Base-by-base conservation (phyloP, 2,113 vertebrate genomes). In the Petromus typicus region DNA sequence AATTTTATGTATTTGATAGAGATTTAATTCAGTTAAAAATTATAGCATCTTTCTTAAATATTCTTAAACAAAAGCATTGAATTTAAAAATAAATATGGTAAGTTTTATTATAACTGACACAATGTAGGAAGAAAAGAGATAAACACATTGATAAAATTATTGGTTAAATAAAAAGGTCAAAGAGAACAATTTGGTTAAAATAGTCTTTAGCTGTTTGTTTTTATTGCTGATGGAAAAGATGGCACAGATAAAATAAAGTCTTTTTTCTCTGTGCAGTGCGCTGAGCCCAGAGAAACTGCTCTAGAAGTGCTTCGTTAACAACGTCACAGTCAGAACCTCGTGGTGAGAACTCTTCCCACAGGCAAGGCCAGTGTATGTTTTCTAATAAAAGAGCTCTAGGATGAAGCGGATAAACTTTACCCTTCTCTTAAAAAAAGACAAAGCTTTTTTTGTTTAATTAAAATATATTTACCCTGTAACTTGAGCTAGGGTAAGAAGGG, bases 391-490 rank as follows among this genome's bases (percentile, higher is more conserved):
- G 86, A 87, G 78, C 59, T 13, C 22, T 27, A 40, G 43, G n/a
- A 56, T 69, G 56, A 90, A 61, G 6, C 45, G 32, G 11, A 71
- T 34, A 71, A 51, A 83, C 51, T 37, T n/a, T 56, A 89, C 12
- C 23, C 25, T 75, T 86, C 75, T 86, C 45, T 63, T 81, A 64
- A 91, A 40, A 37, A 79, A 80, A 82, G 86, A 69, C 14, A 79
- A 43, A 78, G 9, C 37, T n/a, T n/a, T 90, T 87, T 25, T 8
- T 6, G 69, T 87, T 79, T 95, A n/a, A 66, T 89, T 0, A 22
- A 59, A 89, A 93, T 92, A 63, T 61, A 90, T 79, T 90, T 82
- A 40, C 18, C 59, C 11, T 96, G 13, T 63, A 86, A 95, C 56
- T 93, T 88, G 66, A 94, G 78, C 43, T 75, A 12, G 22, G 48